A percentile compares a stretch with the other conserved stretches of the same genome.
Conservation (phyloP, 2,888 invertebrate species). For the Aphrophora alni region DNA sequence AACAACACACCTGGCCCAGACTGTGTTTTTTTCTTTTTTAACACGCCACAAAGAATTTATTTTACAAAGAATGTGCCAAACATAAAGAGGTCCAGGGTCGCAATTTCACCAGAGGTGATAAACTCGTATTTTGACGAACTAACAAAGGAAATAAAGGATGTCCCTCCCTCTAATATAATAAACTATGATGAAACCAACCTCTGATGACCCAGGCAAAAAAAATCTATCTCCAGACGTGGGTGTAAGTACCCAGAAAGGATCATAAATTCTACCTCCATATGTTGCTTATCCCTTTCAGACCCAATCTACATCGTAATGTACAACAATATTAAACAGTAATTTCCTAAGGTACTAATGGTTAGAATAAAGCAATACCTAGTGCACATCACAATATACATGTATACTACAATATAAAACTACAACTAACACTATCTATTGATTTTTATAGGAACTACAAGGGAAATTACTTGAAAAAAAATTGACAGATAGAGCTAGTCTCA, state of each 20-base stretch:
- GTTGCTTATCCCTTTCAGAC: constrained; percentile 35
- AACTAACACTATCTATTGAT: too few species aligned
- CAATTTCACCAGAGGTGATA: constrained; percentile 45
- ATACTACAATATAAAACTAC: too few species aligned
- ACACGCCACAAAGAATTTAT: constrained; percentile 43
- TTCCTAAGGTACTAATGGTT: too few species aligned
- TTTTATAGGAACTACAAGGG: too few species aligned
- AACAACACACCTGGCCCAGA: constrained; percentile 47
- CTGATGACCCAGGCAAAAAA: constrained; percentile 51
- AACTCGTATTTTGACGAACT: constrained; percentile 49
- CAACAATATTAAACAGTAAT: too few species aligned
- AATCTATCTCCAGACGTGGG: constrained; percentile 40
- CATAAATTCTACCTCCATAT: constrained; percentile 44
- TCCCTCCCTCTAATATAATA: constrained; percentile 37
- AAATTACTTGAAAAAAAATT: too few species aligned
- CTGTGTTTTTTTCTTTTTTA: constrained; percentile 46
- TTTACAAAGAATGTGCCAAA: constrained; percentile 41
- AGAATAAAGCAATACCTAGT: too few species aligned
- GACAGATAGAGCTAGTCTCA: too few species aligned
- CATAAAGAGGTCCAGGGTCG: constrained; percentile 48
- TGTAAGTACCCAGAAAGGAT: constrained; percentile 43
- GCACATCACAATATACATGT: too few species aligned
- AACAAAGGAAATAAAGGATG: constrained; percentile 40
- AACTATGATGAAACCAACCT: constrained; percentile 55
- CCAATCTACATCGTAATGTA: too few species aligned